Evolutionary conservation across 2,888 invertebrate species (phyloP).

Genomic region (Agriopis leucophaearia): DNA sequence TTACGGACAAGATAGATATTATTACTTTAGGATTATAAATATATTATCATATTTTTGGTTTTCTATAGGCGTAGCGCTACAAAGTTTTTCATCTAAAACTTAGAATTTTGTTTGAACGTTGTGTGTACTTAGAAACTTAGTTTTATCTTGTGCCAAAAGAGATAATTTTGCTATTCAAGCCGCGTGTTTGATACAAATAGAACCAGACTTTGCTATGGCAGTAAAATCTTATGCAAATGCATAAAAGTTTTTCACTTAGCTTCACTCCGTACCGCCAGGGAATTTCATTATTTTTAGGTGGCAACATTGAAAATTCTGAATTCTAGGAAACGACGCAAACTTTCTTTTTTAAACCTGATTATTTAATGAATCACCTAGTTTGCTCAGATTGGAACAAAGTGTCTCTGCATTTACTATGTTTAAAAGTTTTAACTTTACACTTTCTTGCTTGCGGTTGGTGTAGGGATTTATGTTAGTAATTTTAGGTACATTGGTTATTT

Average conservation of each 20-base stretch:
- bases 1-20: not conserved
- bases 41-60: slow-evolving; percentile 3
- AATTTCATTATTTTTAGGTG: slow-evolving; percentile 43
- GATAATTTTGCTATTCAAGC: slow-evolving; percentile 31
- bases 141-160: slow-evolving; percentile 8
- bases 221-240: slow-evolving; percentile 43
- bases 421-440: slow-evolving; percentile 6
- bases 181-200: slow-evolving; percentile 37
- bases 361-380: slow-evolving; percentile 21
- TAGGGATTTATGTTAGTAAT: not conserved
- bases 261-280: slow-evolving; percentile 36
- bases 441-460: not conserved
- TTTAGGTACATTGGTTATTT: not conserved
- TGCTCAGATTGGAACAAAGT: slow-evolving; percentile 13
- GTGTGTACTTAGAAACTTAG: slow-evolving; percentile 2
- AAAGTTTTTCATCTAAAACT: slow-evolving; percentile 19
- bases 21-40: not conserved
- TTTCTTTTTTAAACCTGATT: slow-evolving; percentile 23
- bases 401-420: slow-evolving; percentile 7
- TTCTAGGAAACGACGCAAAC: slow-evolving; percentile 23
- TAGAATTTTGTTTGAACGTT: slow-evolving; percentile 1
- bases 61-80: not conserved
- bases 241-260: slow-evolving; percentile 44
- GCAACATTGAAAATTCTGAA: slow-evolving; percentile 34
- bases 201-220: slow-evolving; percentile 29